Conservation (phyloP, 2,888 invertebrate species). For the Calameuta idolon region DNA sequence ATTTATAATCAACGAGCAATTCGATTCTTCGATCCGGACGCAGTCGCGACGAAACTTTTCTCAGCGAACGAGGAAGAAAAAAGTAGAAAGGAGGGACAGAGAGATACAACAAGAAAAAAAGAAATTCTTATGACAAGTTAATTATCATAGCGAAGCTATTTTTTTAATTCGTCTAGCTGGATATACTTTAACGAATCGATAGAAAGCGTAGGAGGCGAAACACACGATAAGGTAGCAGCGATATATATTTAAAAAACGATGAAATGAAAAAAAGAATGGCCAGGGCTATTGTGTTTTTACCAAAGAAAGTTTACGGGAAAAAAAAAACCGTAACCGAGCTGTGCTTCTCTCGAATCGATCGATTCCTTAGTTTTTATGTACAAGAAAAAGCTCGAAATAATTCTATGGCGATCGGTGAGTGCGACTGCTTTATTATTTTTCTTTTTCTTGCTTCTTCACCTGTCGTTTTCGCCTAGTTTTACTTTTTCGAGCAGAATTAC, state of each 20-base stretch:
- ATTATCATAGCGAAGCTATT: background rate
- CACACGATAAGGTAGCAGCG: slow-evolving; percentile 21
- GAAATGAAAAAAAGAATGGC: slow-evolving; percentile 1
- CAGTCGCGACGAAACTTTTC: background rate
- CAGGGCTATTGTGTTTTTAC: background rate
- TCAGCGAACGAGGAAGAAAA: background rate
- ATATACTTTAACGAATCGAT: slow-evolving; percentile 22
- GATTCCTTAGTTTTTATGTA: background rate
- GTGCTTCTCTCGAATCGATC: background rate
- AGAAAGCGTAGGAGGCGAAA: slow-evolving; percentile 25
- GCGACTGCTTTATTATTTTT: background rate
- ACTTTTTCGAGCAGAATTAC: background rate
- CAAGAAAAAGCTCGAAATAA: background rate
- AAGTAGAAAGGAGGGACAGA: background rate
- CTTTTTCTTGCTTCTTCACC: background rate
- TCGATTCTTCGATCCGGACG: no score
- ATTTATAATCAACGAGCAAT: no score
- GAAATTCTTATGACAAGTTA: background rate
- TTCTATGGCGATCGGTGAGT: background rate
- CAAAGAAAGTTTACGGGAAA: background rate
- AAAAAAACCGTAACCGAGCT: background rate
- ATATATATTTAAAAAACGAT: slow-evolving; percentile 22
- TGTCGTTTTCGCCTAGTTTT: background rate
- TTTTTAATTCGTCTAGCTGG: background rate
- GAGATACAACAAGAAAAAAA: background rate